phyloP scores from a whole-genome alignment of 2,797 vertebrate genomes.

The Monodelphis domestica region DNA sequence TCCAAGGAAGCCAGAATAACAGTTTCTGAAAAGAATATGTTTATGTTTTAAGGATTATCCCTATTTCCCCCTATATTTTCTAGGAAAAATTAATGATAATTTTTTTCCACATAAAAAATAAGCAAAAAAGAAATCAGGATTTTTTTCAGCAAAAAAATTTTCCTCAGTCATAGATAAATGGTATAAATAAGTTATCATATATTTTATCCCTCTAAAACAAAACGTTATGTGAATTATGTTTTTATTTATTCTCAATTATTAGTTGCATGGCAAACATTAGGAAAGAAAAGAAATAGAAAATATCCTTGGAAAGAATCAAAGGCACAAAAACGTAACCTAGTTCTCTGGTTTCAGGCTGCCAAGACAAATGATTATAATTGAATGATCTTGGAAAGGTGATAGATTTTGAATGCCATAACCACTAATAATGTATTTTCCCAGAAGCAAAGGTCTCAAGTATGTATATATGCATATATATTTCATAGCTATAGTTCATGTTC shows the following conservation, averaged over 20 bases:
- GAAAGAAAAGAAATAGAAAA: constrained; percentile 14
- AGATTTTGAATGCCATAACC: background rate
- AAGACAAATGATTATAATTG: constrained; percentile 12
- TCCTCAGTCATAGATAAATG: background rate
- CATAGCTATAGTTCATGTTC: constrained; percentile 15
- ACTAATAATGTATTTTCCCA: constrained; percentile 21
- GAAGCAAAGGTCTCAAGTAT: constrained; percentile 1
- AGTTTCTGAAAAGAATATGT: background rate
- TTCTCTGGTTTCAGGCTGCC: constrained; percentile 14
- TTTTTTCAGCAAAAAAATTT: background rate
- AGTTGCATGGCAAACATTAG: background rate
- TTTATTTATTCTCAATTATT: background rate
- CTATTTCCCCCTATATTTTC: background rate
- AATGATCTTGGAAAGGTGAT: background rate
- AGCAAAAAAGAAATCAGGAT: background rate
- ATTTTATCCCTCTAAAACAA: background rate
- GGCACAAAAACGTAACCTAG: background rate
- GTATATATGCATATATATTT: background rate
- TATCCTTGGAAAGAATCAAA: constrained; percentile 6
- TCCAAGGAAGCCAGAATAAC: background rate
- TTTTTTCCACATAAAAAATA: background rate
- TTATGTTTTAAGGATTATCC: background rate
- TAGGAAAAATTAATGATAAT: background rate
- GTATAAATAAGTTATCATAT: background rate
- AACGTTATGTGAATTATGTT: background rate